These are phyloP conservation scores for Lasioglossum marginatum DNA, from an alignment of 2,888 invertebrate species.

Conservation along the genomic window DNA sequence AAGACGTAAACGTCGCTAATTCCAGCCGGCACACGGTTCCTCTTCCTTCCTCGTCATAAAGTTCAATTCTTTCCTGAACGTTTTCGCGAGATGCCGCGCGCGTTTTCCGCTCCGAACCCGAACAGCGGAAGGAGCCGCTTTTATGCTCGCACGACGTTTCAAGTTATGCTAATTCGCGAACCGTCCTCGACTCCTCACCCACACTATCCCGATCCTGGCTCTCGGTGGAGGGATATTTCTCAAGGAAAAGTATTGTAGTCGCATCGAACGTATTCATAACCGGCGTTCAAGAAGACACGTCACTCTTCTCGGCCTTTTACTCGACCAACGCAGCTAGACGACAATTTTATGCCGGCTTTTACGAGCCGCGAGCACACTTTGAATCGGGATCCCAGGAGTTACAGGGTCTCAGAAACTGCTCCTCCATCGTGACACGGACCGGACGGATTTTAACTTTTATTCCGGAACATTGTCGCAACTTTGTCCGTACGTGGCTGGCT, in stretches of 20 bases:
- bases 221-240: conserved; percentile 4
- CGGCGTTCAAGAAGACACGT: conserved; percentile 75
- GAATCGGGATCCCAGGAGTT: conserved; percentile 75
- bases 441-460: conserved; percentile 67
- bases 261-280: conserved; percentile 82
- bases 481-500: conserved; percentile 60
- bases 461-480: conserved; percentile 57
- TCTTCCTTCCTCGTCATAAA: conserved; percentile 46
- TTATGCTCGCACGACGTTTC: conserved; percentile 77
- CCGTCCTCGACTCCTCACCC: conserved; percentile 15
- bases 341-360: conserved; percentile 81
- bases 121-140: conserved; percentile 73
- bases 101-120: not conserved
- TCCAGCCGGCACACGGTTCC: conserved; percentile 14
- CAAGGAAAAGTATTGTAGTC: conserved; percentile 66
- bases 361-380: conserved; percentile 78
- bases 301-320: conserved; percentile 75
- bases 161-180: conserved; percentile 80
- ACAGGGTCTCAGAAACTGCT: conserved; percentile 61
- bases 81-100: conserved; percentile 56
- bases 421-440: conserved; percentile 53
- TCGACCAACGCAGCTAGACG: conserved; percentile 74
- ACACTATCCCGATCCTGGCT: not conserved
- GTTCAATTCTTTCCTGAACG: conserved; percentile 57
- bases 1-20: conserved; percentile 52